Evolutionary conservation across 1,140 invertebrate species (phyloP).

Genomic region (Cydia splendana): DNA sequence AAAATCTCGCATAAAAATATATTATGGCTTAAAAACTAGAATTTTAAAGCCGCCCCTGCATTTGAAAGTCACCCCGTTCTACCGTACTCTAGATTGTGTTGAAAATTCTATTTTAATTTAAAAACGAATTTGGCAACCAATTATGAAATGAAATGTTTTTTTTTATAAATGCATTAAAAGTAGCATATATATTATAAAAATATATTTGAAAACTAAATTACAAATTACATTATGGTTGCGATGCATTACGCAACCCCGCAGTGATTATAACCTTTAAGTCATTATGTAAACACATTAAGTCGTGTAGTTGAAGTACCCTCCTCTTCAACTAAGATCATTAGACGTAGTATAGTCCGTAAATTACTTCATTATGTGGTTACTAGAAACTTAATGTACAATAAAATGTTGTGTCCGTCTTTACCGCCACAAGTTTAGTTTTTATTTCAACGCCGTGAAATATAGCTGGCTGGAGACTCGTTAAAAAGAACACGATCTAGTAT

Average conservation of each 20-base stretch:
- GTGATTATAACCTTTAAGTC: too few relatives aligned
- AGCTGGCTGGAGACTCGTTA: slow-evolving; percentile 56
- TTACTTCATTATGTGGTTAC: slow-evolving; percentile 21
- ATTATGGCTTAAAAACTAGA: too few relatives aligned
- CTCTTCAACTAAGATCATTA: slow-evolving; percentile 1
- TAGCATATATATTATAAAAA: too few relatives aligned
- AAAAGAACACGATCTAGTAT: slow-evolving; percentile 69
- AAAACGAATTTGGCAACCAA: not conserved
- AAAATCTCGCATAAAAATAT: too few relatives aligned
- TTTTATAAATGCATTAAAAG: too few relatives aligned
- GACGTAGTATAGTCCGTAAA: not conserved
- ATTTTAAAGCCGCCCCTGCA: too few relatives aligned
- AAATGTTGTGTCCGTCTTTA: slow-evolving; percentile 24
- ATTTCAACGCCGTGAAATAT: slow-evolving; percentile 62
- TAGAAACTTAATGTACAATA: slow-evolving; percentile 28
- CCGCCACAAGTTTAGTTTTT: slow-evolving; percentile 52
- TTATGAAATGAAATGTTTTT: too few relatives aligned
- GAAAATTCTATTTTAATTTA: not conserved
- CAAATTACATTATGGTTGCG: too few relatives aligned
- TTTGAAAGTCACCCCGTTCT: too few relatives aligned
- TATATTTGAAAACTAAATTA: too few relatives aligned
- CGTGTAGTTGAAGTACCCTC: not conserved
- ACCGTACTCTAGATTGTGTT: not conserved
- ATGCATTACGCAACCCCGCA: too few relatives aligned
- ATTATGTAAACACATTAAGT: not conserved